These are phyloP conservation scores for Zaprionus ornatus DNA, from an alignment of 1,140 invertebrate species.

Conservation along the genomic window DNA sequence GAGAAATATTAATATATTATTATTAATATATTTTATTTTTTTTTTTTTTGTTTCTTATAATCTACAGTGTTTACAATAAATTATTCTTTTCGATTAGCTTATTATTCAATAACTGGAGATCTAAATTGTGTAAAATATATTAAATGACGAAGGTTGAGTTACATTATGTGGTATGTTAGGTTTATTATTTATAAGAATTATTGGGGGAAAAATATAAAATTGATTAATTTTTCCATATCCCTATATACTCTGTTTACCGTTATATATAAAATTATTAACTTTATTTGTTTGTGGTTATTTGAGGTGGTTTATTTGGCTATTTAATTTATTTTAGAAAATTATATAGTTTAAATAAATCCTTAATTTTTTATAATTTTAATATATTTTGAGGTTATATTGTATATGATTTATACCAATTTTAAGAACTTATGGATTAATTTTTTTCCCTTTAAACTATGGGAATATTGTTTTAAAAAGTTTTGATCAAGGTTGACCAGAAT, in stretches of 20 bases:
- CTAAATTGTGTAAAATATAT: conserved; percentile 84
- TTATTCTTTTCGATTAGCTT: conserved; percentile 86
- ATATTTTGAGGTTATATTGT: conserved; percentile 78
- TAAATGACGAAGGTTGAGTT: conserved; percentile 84
- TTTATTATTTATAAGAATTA: conserved; percentile 85
- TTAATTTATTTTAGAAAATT: conserved; percentile 82
- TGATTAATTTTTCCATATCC: conserved; percentile 84
- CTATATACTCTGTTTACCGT: conserved; percentile 85
- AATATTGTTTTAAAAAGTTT: conserved; percentile 75
- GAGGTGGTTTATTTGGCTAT: conserved; percentile 79
- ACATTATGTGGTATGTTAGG: conserved; percentile 84
- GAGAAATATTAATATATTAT: conserved; percentile 84
- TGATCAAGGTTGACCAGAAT: conserved; percentile 85
- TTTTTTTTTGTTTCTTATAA: conserved; percentile 85
- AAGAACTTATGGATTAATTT: conserved; percentile 70
- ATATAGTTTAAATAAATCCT: too few species aligned
- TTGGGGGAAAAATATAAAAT: conserved; percentile 83
- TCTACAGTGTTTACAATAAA: conserved; percentile 85
- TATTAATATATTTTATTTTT: too few species aligned
- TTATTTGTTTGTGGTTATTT: conserved; percentile 83
- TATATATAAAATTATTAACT: conserved; percentile 84
- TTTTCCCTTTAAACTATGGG: conserved; percentile 40
- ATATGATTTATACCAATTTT: conserved; percentile 84
- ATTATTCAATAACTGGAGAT: too few species aligned
- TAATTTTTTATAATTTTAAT: conserved; percentile 76